phyloP scores from a whole-genome alignment of 2,113 vertebrate genomes.

The Anoura caudifer region DNA sequence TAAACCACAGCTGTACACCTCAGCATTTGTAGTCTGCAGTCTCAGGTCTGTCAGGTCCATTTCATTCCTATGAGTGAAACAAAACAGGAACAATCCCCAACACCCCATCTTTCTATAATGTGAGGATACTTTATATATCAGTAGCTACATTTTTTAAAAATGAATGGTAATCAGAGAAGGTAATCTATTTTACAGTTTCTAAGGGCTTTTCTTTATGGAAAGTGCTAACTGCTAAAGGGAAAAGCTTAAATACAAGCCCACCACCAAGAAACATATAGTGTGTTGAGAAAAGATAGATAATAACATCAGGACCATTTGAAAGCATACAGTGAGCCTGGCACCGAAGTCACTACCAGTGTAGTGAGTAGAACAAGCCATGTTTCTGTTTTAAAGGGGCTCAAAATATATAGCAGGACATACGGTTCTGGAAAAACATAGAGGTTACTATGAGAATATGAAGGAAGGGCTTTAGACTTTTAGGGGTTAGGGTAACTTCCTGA shows the following conservation, averaged over 20 bases:
- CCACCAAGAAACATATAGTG: not conserved
- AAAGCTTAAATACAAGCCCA: not conserved
- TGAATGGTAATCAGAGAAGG: not conserved
- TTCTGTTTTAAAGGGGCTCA: not conserved
- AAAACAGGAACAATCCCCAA: not conserved
- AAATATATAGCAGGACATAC: not conserved
- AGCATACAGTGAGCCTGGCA: not conserved
- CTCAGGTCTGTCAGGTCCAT: not conserved
- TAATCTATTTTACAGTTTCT: not conserved
- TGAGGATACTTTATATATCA: not conserved
- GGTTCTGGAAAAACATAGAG: not conserved
- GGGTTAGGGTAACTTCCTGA: not conserved
- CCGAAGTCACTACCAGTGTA: not conserved
- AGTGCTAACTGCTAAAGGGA: not conserved
- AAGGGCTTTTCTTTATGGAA: not conserved
- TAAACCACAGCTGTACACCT: not conserved
- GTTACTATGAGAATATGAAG: not conserved
- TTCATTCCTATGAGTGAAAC: constrained; percentile 28
- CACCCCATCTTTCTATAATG: not conserved
- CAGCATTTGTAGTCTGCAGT: not conserved
- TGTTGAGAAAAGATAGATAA: not conserved
- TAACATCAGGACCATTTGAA: not conserved
- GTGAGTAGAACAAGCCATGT: not conserved
- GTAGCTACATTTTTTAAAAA: not conserved
- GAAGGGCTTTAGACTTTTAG: not conserved